Evolutionary conservation across 1,140 invertebrate genomes (phyloP).

Genomic region (Papilio polytes): DNA sequence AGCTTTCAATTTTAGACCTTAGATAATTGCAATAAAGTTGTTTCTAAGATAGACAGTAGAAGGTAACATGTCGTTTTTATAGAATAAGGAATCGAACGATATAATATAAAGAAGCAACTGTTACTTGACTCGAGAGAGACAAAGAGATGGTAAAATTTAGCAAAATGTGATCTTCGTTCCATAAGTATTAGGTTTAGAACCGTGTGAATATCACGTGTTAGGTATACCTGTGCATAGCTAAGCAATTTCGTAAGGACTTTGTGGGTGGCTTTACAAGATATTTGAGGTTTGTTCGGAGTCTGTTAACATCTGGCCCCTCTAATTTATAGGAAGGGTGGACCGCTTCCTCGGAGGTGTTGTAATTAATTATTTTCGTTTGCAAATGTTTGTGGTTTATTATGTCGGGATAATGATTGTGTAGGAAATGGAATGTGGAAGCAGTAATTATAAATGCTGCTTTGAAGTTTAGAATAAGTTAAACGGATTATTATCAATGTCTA

Average conservation of each 20-base stretch:
- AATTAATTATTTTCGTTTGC: slow-evolving; percentile 81
- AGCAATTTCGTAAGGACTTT: slow-evolving; percentile 54
- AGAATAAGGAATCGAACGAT: slow-evolving; percentile 59
- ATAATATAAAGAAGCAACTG: slow-evolving; percentile 79
- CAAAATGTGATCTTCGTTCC: slow-evolving; percentile 50
- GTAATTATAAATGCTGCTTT: slow-evolving; percentile 36
- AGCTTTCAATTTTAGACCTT: slow-evolving; percentile 42
- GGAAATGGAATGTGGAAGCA: slow-evolving; percentile 55
- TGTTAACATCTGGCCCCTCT: slow-evolving; percentile 79
- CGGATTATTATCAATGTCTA: not conserved
- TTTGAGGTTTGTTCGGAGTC: slow-evolving; percentile 78
- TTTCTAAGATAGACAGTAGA: slow-evolving; percentile 7
- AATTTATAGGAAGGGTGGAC: slow-evolving; percentile 77
- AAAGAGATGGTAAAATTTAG: slow-evolving; percentile 56
- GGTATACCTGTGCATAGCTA: slow-evolving; percentile 64
- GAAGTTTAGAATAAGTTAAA: not conserved
- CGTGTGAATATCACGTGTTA: slow-evolving; percentile 35
- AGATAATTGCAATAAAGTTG: not conserved
- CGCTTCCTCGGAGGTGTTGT: slow-evolving; percentile 70
- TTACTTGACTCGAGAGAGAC: slow-evolving; percentile 74
- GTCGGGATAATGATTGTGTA: slow-evolving; percentile 42
- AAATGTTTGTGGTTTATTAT: slow-evolving; percentile 69
- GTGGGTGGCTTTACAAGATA: slow-evolving; percentile 81
- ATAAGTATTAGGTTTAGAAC: slow-evolving; percentile 48
- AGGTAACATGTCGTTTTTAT: slow-evolving; percentile 42